Evolutionary conservation across 2,888 invertebrate species (phyloP).

Genomic region (Agrotis segetum): DNA sequence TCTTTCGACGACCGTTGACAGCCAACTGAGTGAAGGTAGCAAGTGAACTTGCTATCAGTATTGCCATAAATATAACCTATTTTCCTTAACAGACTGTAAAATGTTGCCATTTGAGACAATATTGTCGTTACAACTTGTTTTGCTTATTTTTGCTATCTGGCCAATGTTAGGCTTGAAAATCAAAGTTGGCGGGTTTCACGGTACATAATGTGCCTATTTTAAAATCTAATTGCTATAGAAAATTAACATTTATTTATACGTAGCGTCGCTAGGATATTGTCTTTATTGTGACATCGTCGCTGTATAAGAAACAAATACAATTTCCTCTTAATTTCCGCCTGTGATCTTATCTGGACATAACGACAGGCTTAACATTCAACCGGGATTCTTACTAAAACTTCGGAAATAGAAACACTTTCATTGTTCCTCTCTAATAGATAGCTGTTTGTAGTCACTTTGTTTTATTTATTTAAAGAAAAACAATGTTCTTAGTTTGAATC

Average conservation of each 20-base stretch:
- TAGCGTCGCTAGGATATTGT: constrained; percentile 67
- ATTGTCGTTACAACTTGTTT: too few relatives aligned
- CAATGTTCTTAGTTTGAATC: background rate
- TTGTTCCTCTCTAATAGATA: constrained; percentile 66
- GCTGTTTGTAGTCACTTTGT: constrained; percentile 37
- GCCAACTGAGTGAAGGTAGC: too few relatives aligned
- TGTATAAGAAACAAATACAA: constrained; percentile 89
- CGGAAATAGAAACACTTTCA: constrained; percentile 78
- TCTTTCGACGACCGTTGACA: too few relatives aligned
- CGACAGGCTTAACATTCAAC: constrained; percentile 84
- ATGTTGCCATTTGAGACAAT: too few relatives aligned
- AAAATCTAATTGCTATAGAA: constrained; percentile 64
- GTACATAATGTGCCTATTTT: constrained; percentile 10
- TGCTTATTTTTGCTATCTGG: too few relatives aligned
- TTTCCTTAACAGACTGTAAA: too few relatives aligned
- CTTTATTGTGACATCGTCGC: constrained; percentile 81
- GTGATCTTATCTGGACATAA: constrained; percentile 86
- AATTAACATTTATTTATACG: constrained; percentile 77
- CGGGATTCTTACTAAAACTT: constrained; percentile 77
- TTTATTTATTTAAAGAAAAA: constrained; percentile 2
- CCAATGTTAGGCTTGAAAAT: too few relatives aligned
- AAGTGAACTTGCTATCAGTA: too few relatives aligned
- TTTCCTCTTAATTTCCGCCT: constrained; percentile 89
- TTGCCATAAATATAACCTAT: too few relatives aligned
- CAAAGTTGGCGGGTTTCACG: too few relatives aligned